phyloP scores from a whole-genome alignment of 2,888 invertebrate genomes.

The Agrotis clavis region DNA sequence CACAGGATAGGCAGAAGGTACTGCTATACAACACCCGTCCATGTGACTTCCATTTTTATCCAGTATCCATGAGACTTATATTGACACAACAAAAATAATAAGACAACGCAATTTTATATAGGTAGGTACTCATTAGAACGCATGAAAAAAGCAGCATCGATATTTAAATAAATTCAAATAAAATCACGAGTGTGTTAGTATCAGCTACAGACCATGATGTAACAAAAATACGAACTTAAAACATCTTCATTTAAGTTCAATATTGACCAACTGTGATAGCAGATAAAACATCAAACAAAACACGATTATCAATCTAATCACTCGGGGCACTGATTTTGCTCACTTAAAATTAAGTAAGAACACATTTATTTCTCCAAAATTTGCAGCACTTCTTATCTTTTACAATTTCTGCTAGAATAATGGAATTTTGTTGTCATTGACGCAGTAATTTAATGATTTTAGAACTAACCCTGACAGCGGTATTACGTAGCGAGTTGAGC shows the following conservation, averaged over 20 bases:
- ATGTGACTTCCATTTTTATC: slow-evolving; percentile 19
- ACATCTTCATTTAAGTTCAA: slow-evolving; percentile 37
- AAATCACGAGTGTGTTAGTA: slow-evolving; percentile 1
- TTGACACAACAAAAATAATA: neutral
- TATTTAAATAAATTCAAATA: slow-evolving; percentile 46
- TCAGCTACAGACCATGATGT: slow-evolving; percentile 31
- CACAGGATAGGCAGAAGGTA: slow-evolving; percentile 37
- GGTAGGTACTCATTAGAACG: neutral
- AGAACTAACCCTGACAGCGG: slow-evolving; percentile 77
- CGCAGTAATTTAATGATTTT: neutral
- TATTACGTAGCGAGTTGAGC: slow-evolving; percentile 72
- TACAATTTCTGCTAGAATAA: no score
- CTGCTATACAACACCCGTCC: slow-evolving; percentile 5
- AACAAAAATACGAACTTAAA: slow-evolving; percentile 46
- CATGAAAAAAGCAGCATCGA: slow-evolving; percentile 24
- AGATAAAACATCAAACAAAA: slow-evolving; percentile 52
- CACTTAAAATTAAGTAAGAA: slow-evolving; percentile 6
- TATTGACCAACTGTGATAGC: slow-evolving; percentile 35
- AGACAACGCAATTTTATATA: neutral
- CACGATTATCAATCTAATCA: slow-evolving; percentile 49
- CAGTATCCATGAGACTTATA: neutral
- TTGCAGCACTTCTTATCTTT: neutral
- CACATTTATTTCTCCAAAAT: neutral
- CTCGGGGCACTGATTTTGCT: slow-evolving; percentile 46
- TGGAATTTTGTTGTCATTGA: neutral